These are phyloP conservation scores for Hirtodrosophila alboralis DNA, from an alignment of 2,888 invertebrate genomes.

Conservation along the genomic window DNA sequence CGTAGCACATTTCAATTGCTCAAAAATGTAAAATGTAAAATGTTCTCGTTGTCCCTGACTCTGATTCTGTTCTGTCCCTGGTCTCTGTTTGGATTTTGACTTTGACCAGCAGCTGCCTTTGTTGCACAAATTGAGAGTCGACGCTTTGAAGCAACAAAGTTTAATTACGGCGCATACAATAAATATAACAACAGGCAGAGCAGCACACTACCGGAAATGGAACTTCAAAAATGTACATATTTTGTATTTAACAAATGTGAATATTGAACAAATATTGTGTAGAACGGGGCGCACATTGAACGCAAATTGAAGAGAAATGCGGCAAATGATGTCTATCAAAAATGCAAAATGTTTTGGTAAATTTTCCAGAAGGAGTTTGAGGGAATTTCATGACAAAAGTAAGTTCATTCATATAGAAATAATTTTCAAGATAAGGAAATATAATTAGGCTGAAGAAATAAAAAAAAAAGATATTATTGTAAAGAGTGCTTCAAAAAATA, in stretches of 20 bases:
- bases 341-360: slow-evolving; percentile 19
- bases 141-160: slow-evolving; percentile 76
- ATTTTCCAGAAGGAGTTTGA: neutral
- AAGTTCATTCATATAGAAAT: neutral
- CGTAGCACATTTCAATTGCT: slow-evolving; percentile 71
- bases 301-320: neutral
- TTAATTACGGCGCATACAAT: slow-evolving; percentile 68
- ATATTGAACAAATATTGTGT: slow-evolving; percentile 61
- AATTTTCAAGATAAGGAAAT: too few species aligned
- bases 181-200: slow-evolving; percentile 29
- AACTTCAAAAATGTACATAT: slow-evolving; percentile 59
- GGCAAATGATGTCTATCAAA: slow-evolving; percentile 28
- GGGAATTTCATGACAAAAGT: slow-evolving; percentile 1
- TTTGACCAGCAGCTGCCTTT: slow-evolving; percentile 54
- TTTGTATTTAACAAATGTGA: slow-evolving; percentile 58
- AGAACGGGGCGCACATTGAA: slow-evolving; percentile 11
- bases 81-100: slow-evolving; percentile 44
- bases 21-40: slow-evolving; percentile 67
- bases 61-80: slow-evolving; percentile 22
- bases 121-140: slow-evolving; percentile 76
- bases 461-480: too few species aligned
- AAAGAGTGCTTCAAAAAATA: too few species aligned
- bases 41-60: slow-evolving; percentile 30
- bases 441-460: too few species aligned
- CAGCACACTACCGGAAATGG: slow-evolving; percentile 33